These are phyloP conservation scores for Cyprinodon diabolis DNA, from an alignment of 2,797 vertebrate genomes.

Conservation along the genomic window DNA sequence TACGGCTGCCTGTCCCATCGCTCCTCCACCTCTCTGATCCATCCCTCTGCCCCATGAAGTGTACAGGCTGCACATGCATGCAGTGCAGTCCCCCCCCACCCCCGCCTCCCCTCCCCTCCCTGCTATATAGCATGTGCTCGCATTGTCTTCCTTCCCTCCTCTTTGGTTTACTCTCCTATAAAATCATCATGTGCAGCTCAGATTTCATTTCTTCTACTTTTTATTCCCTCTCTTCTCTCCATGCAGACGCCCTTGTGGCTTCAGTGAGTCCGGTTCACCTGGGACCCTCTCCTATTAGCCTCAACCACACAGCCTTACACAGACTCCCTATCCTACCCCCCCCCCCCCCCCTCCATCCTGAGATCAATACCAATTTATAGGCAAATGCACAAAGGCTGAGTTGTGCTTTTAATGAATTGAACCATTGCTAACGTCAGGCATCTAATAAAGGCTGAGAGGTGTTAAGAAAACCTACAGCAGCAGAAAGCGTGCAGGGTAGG, in stretches of 20 bases:
- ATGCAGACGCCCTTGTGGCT: slow-evolving; percentile 59
- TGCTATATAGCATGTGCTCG: slow-evolving; percentile 48
- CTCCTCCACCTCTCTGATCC: slow-evolving; percentile 13
- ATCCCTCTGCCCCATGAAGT: slow-evolving; percentile 53
- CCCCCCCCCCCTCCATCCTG: slow-evolving; percentile 39
- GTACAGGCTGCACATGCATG: slow-evolving; percentile 46
- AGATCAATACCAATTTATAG: slow-evolving; percentile 89
- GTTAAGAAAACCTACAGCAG: slow-evolving; percentile 79
- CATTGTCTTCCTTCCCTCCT: slow-evolving; percentile 44
- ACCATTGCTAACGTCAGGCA: slow-evolving; percentile 76
- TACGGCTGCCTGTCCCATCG: slow-evolving; percentile 57
- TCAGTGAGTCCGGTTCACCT: slow-evolving; percentile 77
- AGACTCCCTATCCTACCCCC: slow-evolving; percentile 10
- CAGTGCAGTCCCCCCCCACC: slow-evolving; percentile 42
- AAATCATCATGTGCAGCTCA: slow-evolving; percentile 1
- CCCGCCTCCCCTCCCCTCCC: slow-evolving; percentile 39
- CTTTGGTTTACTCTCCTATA: slow-evolving; percentile 25
- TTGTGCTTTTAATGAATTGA: slow-evolving; percentile 86
- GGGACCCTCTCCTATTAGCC: slow-evolving; percentile 65
- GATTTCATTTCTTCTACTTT: slow-evolving; percentile 5
- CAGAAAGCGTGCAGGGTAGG: slow-evolving; percentile 16
- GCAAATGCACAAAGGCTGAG: slow-evolving; percentile 84
- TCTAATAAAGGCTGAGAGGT: slow-evolving; percentile 82
- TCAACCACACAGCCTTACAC: slow-evolving; percentile 49
- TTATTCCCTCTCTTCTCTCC: neutral